A percentile compares a stretch with the other conserved stretches of the same genome.
These are phyloP conservation scores for Terebella lapidaria DNA, from an alignment of 2,888 invertebrate genomes.

Conservation along the genomic window DNA sequence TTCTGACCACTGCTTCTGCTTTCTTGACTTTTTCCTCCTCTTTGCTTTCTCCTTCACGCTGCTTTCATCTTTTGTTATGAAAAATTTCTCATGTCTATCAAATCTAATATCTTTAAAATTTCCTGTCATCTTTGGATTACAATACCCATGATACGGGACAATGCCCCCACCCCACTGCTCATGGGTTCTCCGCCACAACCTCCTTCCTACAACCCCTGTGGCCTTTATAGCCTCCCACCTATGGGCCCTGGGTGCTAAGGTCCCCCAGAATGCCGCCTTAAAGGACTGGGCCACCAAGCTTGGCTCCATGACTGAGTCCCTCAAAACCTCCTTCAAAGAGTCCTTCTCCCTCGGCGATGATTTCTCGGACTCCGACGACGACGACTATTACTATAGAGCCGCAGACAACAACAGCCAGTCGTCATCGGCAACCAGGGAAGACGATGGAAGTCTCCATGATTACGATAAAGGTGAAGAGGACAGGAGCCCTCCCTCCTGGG, in stretches of 20 bases:
- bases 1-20: no score
- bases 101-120: no score
- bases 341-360: neutral
- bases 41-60: no score
- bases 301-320: constrained; percentile 6
- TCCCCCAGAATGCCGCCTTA: constrained; percentile 1
- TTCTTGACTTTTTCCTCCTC: no score
- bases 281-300: neutral
- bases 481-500: no score
- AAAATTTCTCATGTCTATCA: no score
- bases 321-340: constrained; percentile 6
- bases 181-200: no score
- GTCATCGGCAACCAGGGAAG: neutral
- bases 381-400: neutral
- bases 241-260: neutral
- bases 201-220: no score
- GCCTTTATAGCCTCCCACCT: neutral
- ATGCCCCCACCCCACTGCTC: no score
- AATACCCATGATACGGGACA: no score
- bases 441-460: neutral
- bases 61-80: no score
- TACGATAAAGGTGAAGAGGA: neutral
- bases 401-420: neutral
- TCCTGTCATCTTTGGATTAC: no score
- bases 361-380: neutral